Evolutionary conservation across 2,797 vertebrate genomes (phyloP).

Genomic region (Crenuchus spilurus): DNA sequence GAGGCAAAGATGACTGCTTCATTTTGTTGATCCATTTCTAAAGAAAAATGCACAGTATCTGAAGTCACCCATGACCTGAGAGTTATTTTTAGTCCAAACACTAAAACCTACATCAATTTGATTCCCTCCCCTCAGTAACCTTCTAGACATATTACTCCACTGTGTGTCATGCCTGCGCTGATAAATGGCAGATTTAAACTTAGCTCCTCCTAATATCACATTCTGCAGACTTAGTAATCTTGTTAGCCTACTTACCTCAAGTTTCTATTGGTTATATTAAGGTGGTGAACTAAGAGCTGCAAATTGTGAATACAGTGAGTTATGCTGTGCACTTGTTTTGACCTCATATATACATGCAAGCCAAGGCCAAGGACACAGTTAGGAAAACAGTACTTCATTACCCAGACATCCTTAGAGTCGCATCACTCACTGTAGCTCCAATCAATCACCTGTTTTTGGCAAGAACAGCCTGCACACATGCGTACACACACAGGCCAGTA

Average conservation of each 20-base stretch:
- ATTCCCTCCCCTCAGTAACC: not conserved
- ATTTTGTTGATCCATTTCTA: slow-evolving; percentile 42
- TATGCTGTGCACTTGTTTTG: slow-evolving; percentile 55
- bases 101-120: not conserved
- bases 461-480: slow-evolving; percentile 21
- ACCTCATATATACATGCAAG: slow-evolving; percentile 52
- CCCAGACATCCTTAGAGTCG: slow-evolving; percentile 50
- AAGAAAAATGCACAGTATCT: slow-evolving; percentile 39
- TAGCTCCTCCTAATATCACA: slow-evolving; percentile 4
- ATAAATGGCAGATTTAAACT: not conserved
- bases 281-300: slow-evolving; percentile 30
- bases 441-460: slow-evolving; percentile 54
- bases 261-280: slow-evolving; percentile 18
- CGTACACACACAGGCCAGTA: slow-evolving; percentile 19
- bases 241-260: not conserved
- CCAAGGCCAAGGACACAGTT: slow-evolving; percentile 49
- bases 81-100: not conserved
- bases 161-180: too few species aligned
- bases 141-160: not conserved
- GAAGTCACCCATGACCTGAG: slow-evolving; percentile 14
- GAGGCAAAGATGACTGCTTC: too few species aligned
- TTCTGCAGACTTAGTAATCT: not conserved
- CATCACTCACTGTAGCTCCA: slow-evolving; percentile 50
- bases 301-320: slow-evolving; percentile 31
- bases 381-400: slow-evolving; percentile 57